Base-by-base conservation (phyloP, 1,140 invertebrate genomes). In the Trichogramma pretiosum region DNA sequence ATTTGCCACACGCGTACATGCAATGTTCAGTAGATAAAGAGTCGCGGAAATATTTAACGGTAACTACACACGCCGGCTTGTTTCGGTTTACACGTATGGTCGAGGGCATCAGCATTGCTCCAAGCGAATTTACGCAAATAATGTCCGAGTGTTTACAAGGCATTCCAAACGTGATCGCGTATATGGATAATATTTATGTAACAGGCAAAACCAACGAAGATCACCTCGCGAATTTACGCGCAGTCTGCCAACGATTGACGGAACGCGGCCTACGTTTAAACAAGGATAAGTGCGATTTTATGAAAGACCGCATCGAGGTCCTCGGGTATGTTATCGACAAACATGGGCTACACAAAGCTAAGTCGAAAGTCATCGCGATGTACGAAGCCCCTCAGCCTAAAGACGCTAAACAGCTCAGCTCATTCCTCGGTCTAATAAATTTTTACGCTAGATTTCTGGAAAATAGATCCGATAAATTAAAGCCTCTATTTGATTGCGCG, bases 101-200 rank as follows among this genome's bases (percentile, higher is more conserved):
- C 5, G 63, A 57, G 41, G 63, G 62, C 1, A 56, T 60, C 11
- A 56, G 50, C 18, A 26, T 57, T 45, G 58, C 61, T 38, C 65
- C 68, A 14, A 63, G 62, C 11, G 68, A 64, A 39, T 73, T 72
- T 52, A 67, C 71, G 50, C 48, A 55, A 32, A 60, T 60, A 5
- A 72, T 74, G 47, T 62, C 70, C 43, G 40, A 60, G 7, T 36
- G 64, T 24, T 44, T 73, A 24, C 8, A 48, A 19, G 61, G 56
- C 9, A 55, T 53, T 42, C 56, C 30, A 34, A 34, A 36, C 9
- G 50, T 53, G 10, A 38, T 40, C 1, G 48, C 40, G 0, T 55
- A 52, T 23, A 14, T 48, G 11, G 48, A 55, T 28, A 51, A 55
- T 42, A 48, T 55, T 37, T 51, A 23, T 9, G 23, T 50, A 10